phyloP scores from a whole-genome alignment of 1,140 invertebrate genomes.

The Idris sp. region DNA sequence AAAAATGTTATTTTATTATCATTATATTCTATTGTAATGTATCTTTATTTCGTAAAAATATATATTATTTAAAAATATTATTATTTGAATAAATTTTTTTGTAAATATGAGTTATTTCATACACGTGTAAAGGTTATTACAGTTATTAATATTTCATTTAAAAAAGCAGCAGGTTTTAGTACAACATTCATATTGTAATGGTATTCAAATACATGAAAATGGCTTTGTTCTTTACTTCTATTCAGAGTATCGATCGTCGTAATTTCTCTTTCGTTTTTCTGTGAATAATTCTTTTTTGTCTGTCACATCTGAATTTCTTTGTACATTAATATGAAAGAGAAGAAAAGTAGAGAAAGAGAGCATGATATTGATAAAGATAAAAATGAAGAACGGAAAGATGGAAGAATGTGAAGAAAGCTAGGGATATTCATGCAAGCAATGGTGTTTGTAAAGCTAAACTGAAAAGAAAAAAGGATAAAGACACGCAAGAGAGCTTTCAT shows the following conservation, averaged over 20 bases:
- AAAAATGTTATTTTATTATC: no score
- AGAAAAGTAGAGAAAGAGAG: slow-evolving; percentile 48
- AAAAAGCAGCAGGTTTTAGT: slow-evolving; percentile 31
- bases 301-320: slow-evolving; percentile 63
- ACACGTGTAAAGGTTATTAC: slow-evolving; percentile 21
- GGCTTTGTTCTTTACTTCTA: slow-evolving; percentile 53
- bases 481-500: slow-evolving; percentile 63
- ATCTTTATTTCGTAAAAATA: no score
- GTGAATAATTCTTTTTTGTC: slow-evolving; percentile 66
- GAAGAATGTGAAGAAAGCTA: slow-evolving; percentile 64
- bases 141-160: slow-evolving; percentile 40
- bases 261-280: slow-evolving; percentile 64
- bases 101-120: not conserved
- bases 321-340: slow-evolving; percentile 60
- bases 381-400: slow-evolving; percentile 48
- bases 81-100: no score
- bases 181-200: slow-evolving; percentile 59
- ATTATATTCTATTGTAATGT: no score
- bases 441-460: slow-evolving; percentile 60
- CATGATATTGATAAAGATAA: slow-evolving; percentile 54
- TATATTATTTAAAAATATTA: no score
- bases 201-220: slow-evolving; percentile 59
- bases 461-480: slow-evolving; percentile 53
- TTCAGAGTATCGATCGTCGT: slow-evolving; percentile 61
- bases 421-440: slow-evolving; percentile 58